phyloP scores from a whole-genome alignment of 2,888 invertebrate genomes.

The Drosophila ezoana region DNA sequence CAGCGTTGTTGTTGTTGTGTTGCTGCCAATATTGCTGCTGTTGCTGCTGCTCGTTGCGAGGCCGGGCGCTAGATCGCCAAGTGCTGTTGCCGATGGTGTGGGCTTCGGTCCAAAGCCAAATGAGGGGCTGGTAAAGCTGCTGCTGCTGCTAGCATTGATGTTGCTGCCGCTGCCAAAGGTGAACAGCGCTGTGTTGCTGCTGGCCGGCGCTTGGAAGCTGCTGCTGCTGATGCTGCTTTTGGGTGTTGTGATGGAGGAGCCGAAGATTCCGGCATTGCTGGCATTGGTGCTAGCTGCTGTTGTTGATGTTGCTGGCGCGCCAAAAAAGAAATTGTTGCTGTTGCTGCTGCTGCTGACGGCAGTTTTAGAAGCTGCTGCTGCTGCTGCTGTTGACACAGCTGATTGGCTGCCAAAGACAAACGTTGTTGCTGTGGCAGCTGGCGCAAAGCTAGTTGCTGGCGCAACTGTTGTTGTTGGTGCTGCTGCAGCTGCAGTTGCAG shows the following conservation, averaged over 20 bases:
- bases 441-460: background rate
- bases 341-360: constrained; percentile 4
- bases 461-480: constrained; percentile 1
- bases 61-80: background rate
- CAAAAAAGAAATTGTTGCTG: constrained; percentile 31
- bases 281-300: constrained; percentile 8
- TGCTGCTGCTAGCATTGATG: constrained; percentile 10
- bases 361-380: background rate
- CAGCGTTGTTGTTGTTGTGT: background rate
- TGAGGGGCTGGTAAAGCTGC: constrained; percentile 6
- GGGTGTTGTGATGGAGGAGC: background rate
- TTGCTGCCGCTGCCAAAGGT: constrained; percentile 37
- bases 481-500: constrained; percentile 4
- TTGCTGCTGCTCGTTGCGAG: background rate
- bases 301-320: constrained; percentile 10
- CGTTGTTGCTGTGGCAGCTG: background rate
- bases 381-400: constrained; percentile 1
- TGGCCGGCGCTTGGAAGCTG: constrained; percentile 4
- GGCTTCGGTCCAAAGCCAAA: constrained; percentile 29
- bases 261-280: constrained; percentile 9
- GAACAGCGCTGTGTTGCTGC: constrained; percentile 9
- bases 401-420: constrained; percentile 13
- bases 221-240: constrained; percentile 2
- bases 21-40: background rate
- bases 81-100: background rate